These are phyloP conservation scores for Mactromeris polynyma DNA, from an alignment of 2,888 invertebrate species.

Conservation along the genomic window DNA sequence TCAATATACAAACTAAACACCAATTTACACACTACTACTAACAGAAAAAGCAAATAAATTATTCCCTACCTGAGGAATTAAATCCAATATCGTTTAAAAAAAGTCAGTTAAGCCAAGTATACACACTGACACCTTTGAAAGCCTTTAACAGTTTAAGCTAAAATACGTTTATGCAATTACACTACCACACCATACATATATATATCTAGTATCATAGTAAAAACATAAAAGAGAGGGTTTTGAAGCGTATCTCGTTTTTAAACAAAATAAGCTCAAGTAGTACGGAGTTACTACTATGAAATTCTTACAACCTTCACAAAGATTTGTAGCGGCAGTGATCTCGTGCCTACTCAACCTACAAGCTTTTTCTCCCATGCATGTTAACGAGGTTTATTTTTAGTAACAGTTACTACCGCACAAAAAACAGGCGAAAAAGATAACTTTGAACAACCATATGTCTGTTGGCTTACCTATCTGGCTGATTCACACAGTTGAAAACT, in stretches of 20 bases:
- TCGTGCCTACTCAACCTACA: conserved; percentile 57
- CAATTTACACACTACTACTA: background rate
- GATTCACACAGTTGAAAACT: background rate
- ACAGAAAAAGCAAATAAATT: background rate
- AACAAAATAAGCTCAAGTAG: conserved; percentile 27
- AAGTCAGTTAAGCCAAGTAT: background rate
- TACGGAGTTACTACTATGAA: conserved; percentile 21
- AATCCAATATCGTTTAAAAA: background rate
- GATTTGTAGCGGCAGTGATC: conserved; percentile 25
- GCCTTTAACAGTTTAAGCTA: conserved; percentile 16
- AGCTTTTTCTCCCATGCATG: conserved; percentile 47
- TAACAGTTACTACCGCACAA: conserved; percentile 51
- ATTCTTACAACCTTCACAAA: conserved; percentile 33
- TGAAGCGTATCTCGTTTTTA: conserved; percentile 17
- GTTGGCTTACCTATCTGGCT: background rate
- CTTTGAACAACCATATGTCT: conserved; percentile 25
- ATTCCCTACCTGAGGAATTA: background rate
- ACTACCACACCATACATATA: background rate
- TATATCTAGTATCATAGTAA: background rate
- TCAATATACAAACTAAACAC: background rate
- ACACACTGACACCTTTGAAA: conserved; percentile 10
- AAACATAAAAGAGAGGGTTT: background rate
- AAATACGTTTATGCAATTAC: conserved; percentile 11
- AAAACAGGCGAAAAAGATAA: conserved; percentile 33
- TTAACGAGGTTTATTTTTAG: conserved; percentile 58